A percentile compares a stretch with the other conserved stretches of the same genome.
Evolutionary conservation across 64 coral and sea anemone genomes (phyloP).

Genomic region (Stichodactyla mertensii): DNA sequence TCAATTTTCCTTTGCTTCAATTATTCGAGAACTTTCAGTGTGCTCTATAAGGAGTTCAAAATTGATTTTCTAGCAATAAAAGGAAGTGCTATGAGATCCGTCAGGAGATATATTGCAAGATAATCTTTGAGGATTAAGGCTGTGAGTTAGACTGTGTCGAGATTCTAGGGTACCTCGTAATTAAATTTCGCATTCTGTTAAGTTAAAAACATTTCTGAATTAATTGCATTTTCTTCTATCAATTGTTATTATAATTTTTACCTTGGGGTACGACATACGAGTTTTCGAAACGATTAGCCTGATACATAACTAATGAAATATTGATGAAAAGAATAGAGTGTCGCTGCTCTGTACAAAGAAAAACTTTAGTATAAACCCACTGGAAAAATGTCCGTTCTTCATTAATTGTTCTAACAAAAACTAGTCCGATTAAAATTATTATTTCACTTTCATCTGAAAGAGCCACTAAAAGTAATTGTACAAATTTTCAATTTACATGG

Average conservation of each 20-base stretch:
- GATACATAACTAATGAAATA: background rate
- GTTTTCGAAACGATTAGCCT: background rate
- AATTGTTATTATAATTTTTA: background rate
- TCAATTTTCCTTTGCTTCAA: no score
- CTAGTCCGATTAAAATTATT: no score
- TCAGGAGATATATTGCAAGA: background rate
- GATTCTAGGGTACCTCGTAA: no score
- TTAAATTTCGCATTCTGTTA: background rate
- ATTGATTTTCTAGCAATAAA: background rate
- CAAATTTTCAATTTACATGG: no score
- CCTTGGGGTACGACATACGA: background rate
- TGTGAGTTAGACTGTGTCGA: background rate
- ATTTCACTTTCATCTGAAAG: no score
- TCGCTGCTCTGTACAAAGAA: background rate
- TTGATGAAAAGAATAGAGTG: background rate
- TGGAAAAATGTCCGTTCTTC: background rate
- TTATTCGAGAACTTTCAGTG: no score
- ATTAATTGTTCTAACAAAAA: no score
- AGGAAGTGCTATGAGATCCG: background rate
- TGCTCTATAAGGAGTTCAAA: background rate
- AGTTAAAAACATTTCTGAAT: background rate
- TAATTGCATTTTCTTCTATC: background rate
- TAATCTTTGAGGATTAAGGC: background rate
- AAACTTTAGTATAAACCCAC: background rate
- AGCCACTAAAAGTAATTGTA: no score